Conservation (phyloP, 2,797 vertebrate genomes). For the Chanos chanos region DNA sequence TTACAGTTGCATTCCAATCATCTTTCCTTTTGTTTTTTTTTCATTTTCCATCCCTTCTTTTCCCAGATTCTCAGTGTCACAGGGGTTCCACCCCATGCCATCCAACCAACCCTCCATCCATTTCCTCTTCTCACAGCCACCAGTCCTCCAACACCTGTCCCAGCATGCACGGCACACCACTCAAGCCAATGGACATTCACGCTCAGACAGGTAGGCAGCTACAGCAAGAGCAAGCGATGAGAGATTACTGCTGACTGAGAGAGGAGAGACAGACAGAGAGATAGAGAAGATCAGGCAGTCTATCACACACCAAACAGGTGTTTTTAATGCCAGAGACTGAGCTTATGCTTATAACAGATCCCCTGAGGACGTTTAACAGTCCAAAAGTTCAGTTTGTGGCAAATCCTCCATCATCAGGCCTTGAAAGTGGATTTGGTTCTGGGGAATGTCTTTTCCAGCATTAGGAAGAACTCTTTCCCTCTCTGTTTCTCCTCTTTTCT, state of each 20-base stretch:
- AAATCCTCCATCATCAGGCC: no score
- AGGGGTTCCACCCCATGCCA: conserved; percentile 47
- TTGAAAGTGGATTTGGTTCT: no score
- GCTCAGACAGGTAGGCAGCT: conserved; percentile 64
- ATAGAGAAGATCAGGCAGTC: no score
- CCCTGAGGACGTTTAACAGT: no score
- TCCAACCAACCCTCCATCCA: conserved; percentile 62
- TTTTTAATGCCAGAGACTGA: no score
- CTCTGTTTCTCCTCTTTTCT: no score
- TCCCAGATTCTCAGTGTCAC: conserved; percentile 62
- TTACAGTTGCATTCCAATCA: no score
- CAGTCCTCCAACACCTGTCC: conserved; percentile 61
- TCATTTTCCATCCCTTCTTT: conserved; percentile 19
- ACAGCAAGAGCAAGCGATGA: not conserved
- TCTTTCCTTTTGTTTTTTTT: not conserved
- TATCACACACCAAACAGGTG: no score
- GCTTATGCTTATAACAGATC: no score
- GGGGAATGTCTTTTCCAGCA: no score
- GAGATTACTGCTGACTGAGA: not conserved
- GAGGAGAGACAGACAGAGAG: no score
- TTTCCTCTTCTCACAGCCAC: conserved; percentile 59
- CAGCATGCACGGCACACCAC: conserved; percentile 63
- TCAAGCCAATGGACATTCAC: conserved; percentile 45
- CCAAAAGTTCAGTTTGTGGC: no score
- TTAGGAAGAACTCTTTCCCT: not conserved